A percentile compares a stretch with the other conserved stretches of the same genome.
phyloP scores from a whole-genome alignment of 2,888 invertebrate species.

The Trissoscelio sp. region DNA sequence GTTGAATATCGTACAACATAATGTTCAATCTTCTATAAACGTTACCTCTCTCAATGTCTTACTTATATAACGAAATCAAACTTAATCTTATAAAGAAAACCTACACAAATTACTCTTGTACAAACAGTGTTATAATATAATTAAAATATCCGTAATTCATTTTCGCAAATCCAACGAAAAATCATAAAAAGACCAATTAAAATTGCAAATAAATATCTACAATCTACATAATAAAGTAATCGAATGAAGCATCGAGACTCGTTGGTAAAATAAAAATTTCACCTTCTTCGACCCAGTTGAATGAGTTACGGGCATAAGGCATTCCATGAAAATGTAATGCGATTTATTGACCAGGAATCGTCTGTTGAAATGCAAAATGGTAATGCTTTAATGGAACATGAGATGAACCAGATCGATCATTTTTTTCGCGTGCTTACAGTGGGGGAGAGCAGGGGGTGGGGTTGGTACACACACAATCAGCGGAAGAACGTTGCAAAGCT shows the following conservation, averaged over 20 bases:
- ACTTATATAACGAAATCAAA: not conserved
- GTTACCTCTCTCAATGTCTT: conserved; percentile 5
- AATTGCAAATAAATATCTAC: conserved; percentile 31
- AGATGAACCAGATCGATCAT: conserved; percentile 42
- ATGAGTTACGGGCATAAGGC: conserved; percentile 11
- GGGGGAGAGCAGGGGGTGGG: not conserved
- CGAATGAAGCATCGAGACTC: not conserved
- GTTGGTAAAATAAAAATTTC: conserved; percentile 28
- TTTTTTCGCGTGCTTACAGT: conserved; percentile 31
- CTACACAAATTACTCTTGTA: not conserved
- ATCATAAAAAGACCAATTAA: no score
- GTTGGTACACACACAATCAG: conserved; percentile 18
- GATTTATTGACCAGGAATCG: conserved; percentile 41
- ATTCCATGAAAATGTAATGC: conserved; percentile 47
- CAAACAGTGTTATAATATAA: not conserved
- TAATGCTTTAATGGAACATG: conserved; percentile 53
- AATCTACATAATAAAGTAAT: conserved; percentile 21
- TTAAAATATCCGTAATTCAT: conserved; percentile 26
- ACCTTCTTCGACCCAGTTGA: conserved; percentile 4
- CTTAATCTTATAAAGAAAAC: not conserved
- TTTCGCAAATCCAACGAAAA: conserved; percentile 9
- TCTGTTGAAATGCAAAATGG: conserved; percentile 38
- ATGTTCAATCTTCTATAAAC: conserved; percentile 12
- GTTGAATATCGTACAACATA: conserved; percentile 5
- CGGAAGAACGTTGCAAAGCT: conserved; percentile 45